Conservation (phyloP, 2,888 invertebrate species). For the Chrysolina americana region DNA sequence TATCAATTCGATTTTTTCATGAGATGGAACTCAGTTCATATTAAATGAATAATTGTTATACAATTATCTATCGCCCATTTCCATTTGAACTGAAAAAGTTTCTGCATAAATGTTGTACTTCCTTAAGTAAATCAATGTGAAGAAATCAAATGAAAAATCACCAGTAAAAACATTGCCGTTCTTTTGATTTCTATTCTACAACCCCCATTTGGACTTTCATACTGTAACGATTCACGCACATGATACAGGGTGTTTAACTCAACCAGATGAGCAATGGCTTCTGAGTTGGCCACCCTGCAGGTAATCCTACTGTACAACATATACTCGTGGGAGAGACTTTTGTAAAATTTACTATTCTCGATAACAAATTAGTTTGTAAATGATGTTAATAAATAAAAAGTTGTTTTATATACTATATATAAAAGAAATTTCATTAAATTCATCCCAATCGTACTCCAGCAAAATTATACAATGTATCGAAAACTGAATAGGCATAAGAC, state of each 20-base stretch:
- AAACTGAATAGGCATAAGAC: neutral
- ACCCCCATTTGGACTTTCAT: conserved; percentile 21
- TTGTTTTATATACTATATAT: conserved; percentile 70
- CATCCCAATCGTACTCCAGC: conserved; percentile 55
- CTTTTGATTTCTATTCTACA: conserved; percentile 11
- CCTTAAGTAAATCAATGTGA: neutral
- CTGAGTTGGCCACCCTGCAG: conserved; percentile 27
- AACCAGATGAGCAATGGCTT: neutral
- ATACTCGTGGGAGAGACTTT: conserved; percentile 60
- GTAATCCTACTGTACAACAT: conserved; percentile 31
- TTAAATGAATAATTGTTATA: neutral
- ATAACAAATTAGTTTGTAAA: conserved; percentile 69
- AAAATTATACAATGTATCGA: conserved; percentile 37
- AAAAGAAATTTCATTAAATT: conserved; percentile 68
- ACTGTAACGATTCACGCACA: conserved; percentile 63
- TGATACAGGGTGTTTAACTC: conserved; percentile 36
- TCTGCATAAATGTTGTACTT: no score
- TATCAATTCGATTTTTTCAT: neutral
- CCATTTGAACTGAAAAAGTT: neutral
- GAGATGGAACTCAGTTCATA: neutral
- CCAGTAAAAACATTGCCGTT: neutral
- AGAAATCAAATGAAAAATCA: conserved; percentile 13
- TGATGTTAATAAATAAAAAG: conserved; percentile 71
- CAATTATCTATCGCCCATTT: neutral
- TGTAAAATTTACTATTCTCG: conserved; percentile 67